Percentiles rank a stretch among this genome's conserved stretches.
Evolutionary conservation across 2,113 vertebrate genomes (phyloP).

Genomic region (Bombycilla garrulus): DNA sequence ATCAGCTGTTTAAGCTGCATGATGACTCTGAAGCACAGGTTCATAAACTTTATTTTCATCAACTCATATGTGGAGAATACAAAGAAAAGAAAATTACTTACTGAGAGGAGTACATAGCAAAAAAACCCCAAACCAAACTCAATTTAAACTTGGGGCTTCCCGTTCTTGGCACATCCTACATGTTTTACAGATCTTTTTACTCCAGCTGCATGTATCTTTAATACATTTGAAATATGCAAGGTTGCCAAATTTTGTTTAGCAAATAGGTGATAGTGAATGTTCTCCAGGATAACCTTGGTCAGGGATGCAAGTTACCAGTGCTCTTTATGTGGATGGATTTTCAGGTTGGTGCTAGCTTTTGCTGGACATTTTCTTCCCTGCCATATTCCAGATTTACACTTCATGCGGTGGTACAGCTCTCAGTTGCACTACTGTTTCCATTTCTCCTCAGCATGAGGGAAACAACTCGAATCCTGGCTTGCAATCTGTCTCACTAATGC

Average conservation of each 20-base stretch:
- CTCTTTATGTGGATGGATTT: background rate
- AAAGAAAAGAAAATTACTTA: background rate
- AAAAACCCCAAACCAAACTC: background rate
- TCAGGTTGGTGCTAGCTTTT: background rate
- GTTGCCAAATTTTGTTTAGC: background rate
- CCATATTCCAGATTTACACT: background rate
- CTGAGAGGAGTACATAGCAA: background rate
- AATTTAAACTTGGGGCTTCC: background rate
- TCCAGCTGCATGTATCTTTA: background rate
- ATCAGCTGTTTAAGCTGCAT: background rate
- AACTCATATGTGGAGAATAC: background rate
- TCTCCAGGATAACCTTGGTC: background rate
- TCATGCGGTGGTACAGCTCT: background rate
- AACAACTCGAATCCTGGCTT: conserved; percentile 10
- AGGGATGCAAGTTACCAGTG: background rate
- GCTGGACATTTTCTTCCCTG: background rate
- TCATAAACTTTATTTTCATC: background rate
- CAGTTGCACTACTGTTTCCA: background rate
- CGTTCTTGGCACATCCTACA: background rate
- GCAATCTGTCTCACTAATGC: conserved; percentile 66
- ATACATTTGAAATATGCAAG: background rate
- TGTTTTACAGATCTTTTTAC: background rate
- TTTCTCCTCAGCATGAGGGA: conserved; percentile 3
- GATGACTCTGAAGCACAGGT: background rate
- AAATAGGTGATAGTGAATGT: background rate